phyloP scores from a whole-genome alignment of 2,888 invertebrate genomes.

The Cheilosia grossa region DNA sequence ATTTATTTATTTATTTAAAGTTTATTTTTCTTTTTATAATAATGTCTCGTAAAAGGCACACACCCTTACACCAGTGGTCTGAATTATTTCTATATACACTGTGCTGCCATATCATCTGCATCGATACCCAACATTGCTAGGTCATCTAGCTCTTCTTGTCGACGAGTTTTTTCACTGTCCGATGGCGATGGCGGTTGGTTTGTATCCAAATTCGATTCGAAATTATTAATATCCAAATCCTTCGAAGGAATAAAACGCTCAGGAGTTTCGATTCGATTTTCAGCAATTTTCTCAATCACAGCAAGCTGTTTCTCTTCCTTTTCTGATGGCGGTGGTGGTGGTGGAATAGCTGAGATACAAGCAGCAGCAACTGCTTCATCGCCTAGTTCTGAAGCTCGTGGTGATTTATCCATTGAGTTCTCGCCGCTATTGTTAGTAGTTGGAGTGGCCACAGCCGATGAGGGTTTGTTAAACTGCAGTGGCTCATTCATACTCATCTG shows the following conservation, averaged over 20 bases:
- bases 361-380: slow-evolving; percentile 53
- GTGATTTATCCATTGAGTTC: slow-evolving; percentile 63
- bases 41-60: slow-evolving; percentile 16
- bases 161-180: slow-evolving; percentile 83
- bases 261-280: neutral
- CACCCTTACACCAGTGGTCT: neutral
- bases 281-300: neutral
- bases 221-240: slow-evolving; percentile 19
- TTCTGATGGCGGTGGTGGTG: slow-evolving; percentile 72
- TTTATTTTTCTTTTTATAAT: slow-evolving; percentile 5
- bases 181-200: slow-evolving; percentile 80
- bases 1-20: slow-evolving; percentile 25
- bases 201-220: slow-evolving; percentile 79
- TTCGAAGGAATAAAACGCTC: slow-evolving; percentile 7
- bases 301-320: slow-evolving; percentile 31
- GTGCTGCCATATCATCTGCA: slow-evolving; percentile 87
- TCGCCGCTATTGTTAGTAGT: slow-evolving; percentile 54
- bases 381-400: slow-evolving; percentile 29
- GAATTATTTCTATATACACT: slow-evolving; percentile 80
- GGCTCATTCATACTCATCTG: slow-evolving; percentile 79
- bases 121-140: slow-evolving; percentile 94
- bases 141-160: slow-evolving; percentile 87
- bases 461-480: slow-evolving; percentile 77
- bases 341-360: slow-evolving; percentile 68
- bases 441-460: slow-evolving; percentile 52